Conservation (phyloP, 2,797 vertebrate genomes). For the Echiichthys vipera region DNA sequence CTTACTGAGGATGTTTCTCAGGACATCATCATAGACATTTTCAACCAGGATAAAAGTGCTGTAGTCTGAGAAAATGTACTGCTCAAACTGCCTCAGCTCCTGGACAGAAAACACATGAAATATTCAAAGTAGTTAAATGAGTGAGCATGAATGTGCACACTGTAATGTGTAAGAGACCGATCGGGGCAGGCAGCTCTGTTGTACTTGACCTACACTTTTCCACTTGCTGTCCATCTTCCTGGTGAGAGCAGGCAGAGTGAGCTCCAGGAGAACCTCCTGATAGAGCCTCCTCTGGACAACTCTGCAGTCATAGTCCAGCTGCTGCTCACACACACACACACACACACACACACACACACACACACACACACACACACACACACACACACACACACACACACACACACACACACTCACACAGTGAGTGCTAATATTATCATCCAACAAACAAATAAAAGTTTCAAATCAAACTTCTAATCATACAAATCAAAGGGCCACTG, state of each 20-base stretch:
- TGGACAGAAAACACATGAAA: slow-evolving; percentile 55
- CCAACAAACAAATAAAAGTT: too few relatives aligned
- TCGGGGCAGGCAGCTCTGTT: background rate
- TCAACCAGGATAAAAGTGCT: slow-evolving; percentile 90
- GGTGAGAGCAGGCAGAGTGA: slow-evolving; percentile 89
- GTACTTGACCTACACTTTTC: slow-evolving; percentile 84
- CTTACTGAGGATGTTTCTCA: slow-evolving; percentile 84
- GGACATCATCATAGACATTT: slow-evolving; percentile 90
- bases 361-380: slow-evolving; percentile 8
- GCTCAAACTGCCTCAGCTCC: slow-evolving; percentile 92
- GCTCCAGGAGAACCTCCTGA: slow-evolving; percentile 89
- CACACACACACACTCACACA: too few relatives aligned
- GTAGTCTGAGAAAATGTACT: slow-evolving; percentile 93
- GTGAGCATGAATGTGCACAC: background rate
- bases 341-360: slow-evolving; percentile 20
- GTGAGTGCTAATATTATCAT: too few relatives aligned
- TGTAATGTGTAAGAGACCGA: background rate
- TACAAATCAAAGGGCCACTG: too few relatives aligned
- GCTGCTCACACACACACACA: slow-evolving; percentile 81
- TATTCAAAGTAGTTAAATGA: background rate
- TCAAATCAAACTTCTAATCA: too few relatives aligned
- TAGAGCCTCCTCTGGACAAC: slow-evolving; percentile 91
- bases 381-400: background rate
- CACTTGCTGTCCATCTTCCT: slow-evolving; percentile 86
- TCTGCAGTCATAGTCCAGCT: slow-evolving; percentile 96